phyloP scores from a whole-genome alignment of 2,888 invertebrate genomes.

The Leptogaster cylindrica region DNA sequence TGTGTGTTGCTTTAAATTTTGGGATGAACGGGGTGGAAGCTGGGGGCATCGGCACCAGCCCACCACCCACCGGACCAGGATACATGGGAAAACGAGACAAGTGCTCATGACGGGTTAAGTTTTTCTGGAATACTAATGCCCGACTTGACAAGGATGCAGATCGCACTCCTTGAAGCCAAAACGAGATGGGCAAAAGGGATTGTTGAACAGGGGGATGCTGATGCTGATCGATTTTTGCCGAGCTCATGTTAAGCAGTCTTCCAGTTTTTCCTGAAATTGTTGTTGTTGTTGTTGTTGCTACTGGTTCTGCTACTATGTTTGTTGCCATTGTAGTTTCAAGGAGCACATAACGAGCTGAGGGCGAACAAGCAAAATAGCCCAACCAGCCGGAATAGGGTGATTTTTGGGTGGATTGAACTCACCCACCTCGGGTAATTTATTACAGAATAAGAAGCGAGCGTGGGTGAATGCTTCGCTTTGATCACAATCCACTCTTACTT shows the following conservation, averaged over 20 bases:
- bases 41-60: slow-evolving; percentile 8
- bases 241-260: slow-evolving; percentile 41
- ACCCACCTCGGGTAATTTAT: slow-evolving; percentile 28
- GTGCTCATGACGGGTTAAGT: slow-evolving; percentile 19
- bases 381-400: slow-evolving; percentile 39
- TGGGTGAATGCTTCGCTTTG: slow-evolving; percentile 23
- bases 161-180: not conserved
- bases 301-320: slow-evolving; percentile 29
- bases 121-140: not conserved
- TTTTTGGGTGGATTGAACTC: slow-evolving; percentile 38
- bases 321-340: slow-evolving; percentile 41
- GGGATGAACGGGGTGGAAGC: slow-evolving; percentile 2
- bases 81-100: slow-evolving; percentile 24
- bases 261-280: slow-evolving; percentile 23
- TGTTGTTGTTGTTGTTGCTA: slow-evolving; percentile 8
- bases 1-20: slow-evolving; percentile 35
- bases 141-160: slow-evolving; percentile 2
- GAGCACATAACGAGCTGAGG: slow-evolving; percentile 39
- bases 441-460: slow-evolving; percentile 28
- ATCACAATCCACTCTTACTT: not conserved
- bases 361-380: slow-evolving; percentile 37
- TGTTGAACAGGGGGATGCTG: slow-evolving; percentile 36
- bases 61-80: not conserved
- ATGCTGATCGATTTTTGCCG: slow-evolving; percentile 45
- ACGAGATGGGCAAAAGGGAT: slow-evolving; percentile 5